A percentile compares a stretch with the other conserved stretches of the same genome.
phyloP scores from a whole-genome alignment of 2,888 invertebrate genomes.

The Dorcus hopei region DNA sequence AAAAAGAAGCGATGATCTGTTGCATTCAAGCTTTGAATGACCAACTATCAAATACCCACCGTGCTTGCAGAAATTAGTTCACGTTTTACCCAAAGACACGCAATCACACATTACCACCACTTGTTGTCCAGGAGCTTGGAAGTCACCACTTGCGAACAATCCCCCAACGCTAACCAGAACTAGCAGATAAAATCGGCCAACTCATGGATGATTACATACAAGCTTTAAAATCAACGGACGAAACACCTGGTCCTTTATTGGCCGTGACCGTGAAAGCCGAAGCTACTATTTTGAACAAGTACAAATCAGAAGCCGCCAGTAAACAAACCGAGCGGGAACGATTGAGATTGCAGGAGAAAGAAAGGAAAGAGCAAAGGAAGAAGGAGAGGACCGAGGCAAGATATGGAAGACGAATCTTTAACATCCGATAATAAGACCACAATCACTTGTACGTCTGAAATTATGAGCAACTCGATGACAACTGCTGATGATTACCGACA shows the following conservation, averaged over 20 bases:
- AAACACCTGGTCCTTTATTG: constrained; percentile 83
- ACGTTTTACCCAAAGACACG: constrained; percentile 97
- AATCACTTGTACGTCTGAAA: constrained; percentile 37
- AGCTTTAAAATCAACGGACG: constrained; percentile 87
- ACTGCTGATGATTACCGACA: constrained; percentile 35
- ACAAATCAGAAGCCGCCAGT: constrained; percentile 80
- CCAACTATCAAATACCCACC: constrained; percentile 82
- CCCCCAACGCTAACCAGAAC: constrained; percentile 77
- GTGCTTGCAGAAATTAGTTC: constrained; percentile 87
- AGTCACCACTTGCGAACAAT: constrained; percentile 85
- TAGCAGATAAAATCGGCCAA: constrained; percentile 81
- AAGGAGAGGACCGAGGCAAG: constrained; percentile 71
- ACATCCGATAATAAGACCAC: constrained; percentile 44
- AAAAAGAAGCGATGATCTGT: no score
- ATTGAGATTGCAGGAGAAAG: constrained; percentile 68
- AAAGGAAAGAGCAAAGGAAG: no score
- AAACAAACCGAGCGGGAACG: constrained; percentile 77
- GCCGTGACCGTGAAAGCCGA: constrained; percentile 89
- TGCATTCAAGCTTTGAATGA: constrained; percentile 84
- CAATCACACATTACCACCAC: constrained; percentile 94
- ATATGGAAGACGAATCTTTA: constrained; percentile 53
- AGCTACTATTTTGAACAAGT: constrained; percentile 82
- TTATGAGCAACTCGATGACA: constrained; percentile 40
- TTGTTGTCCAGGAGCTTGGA: constrained; percentile 78
- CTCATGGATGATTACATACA: constrained; percentile 88